Conservation (phyloP, 2,113 vertebrate genomes). For the Rostratula benghalensis region DNA sequence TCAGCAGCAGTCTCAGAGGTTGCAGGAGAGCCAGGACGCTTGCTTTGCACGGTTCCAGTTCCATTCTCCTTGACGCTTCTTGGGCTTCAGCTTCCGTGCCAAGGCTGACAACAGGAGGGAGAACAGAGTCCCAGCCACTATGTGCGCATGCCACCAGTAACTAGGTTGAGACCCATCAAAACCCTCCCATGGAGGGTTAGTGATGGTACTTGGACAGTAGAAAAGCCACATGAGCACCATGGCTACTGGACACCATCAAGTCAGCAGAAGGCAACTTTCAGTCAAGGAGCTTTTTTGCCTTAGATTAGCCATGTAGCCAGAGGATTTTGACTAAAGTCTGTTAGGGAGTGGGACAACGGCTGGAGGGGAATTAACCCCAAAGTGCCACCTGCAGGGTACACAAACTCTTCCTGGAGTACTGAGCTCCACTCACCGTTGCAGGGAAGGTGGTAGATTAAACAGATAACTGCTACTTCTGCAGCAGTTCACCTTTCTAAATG, state of each 20-base stretch:
- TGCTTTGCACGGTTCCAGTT: background rate
- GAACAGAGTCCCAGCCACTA: background rate
- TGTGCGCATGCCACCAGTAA: background rate
- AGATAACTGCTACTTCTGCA: fast-evolving
- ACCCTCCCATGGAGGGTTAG: background rate
- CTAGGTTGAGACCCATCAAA: background rate
- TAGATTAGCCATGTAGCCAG: background rate
- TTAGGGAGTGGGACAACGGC: background rate
- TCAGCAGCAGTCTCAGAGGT: background rate
- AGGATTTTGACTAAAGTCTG: background rate
- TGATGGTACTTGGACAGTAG: background rate
- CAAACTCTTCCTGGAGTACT: background rate
- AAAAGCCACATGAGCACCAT: background rate
- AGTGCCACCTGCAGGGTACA: background rate
- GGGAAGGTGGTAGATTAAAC: background rate
- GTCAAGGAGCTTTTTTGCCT: background rate
- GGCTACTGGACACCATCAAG: background rate
- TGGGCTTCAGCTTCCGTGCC: background rate
- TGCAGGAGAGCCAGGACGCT: background rate
- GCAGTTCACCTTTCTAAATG: background rate
- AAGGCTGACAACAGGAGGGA: background rate
- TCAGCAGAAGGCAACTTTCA: background rate
- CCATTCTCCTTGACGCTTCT: background rate
- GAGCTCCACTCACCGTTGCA: background rate
- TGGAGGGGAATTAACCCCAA: background rate